Conservation (phyloP, 2,888 invertebrate genomes). For the Microctonus aethiopoides region DNA sequence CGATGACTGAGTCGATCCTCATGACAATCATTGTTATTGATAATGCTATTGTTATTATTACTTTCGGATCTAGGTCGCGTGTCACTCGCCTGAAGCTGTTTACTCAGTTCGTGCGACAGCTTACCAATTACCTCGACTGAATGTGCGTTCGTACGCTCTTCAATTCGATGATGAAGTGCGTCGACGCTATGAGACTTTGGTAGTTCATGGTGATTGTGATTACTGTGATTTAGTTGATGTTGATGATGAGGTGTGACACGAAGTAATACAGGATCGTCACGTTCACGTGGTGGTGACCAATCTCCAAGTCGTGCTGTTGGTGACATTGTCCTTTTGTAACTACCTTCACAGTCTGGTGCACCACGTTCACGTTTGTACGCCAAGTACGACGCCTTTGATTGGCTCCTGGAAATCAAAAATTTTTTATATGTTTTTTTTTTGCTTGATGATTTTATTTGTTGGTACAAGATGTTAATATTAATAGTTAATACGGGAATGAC, state of each 20-base stretch:
- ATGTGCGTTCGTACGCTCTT: conserved; percentile 51
- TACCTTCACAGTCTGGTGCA: conserved; percentile 77
- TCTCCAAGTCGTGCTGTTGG: conserved; percentile 68
- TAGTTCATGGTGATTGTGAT: conserved; percentile 49
- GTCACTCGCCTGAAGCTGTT: conserved; percentile 62
- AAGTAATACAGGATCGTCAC: conserved; percentile 61
- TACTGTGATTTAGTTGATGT: conserved; percentile 45
- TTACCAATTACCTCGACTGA: conserved; percentile 69
- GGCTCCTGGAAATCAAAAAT: conserved; percentile 73
- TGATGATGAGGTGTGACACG: conserved; percentile 58
- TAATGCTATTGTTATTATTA: conserved; percentile 51
- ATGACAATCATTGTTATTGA: conserved; percentile 44
- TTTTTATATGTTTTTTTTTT: too few relatives aligned
- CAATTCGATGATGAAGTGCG: conserved; percentile 58
- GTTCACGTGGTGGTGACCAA: conserved; percentile 52
- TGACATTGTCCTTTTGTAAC: conserved; percentile 80
- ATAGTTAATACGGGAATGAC: too few relatives aligned
- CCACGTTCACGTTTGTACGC: conserved; percentile 79
- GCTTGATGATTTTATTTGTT: too few relatives aligned
- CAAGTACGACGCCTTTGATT: conserved; percentile 82
- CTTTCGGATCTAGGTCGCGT: conserved; percentile 50
- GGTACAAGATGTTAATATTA: too few relatives aligned
- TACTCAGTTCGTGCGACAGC: conserved; percentile 67
- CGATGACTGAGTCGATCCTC: conserved; percentile 48
- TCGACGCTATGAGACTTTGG: conserved; percentile 61